phyloP scores from a whole-genome alignment of 2,888 invertebrate genomes.

The Eueremaeus valkanovi region DNA sequence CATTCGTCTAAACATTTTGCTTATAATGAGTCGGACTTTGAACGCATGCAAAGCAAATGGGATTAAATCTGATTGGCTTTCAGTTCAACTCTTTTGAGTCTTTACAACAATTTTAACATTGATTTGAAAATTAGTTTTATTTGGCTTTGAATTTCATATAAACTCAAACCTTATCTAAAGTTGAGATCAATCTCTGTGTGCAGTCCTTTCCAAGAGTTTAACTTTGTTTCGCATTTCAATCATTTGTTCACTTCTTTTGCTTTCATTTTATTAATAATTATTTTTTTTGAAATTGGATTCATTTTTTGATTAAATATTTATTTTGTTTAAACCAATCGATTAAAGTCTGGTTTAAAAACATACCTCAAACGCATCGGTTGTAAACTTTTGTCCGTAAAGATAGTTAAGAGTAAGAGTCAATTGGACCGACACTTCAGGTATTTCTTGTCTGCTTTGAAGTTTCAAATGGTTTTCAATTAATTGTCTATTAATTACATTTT shows the following conservation, averaged over 20 bases:
- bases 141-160: neutral
- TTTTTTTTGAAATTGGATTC: too few species aligned
- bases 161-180: neutral
- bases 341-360: neutral
- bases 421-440: neutral
- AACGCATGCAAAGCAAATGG: neutral
- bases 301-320: neutral
- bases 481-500: neutral
- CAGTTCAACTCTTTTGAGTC: neutral
- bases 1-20: neutral
- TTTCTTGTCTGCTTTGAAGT: neutral
- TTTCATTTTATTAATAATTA: neutral
- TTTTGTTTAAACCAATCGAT: neutral
- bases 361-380: slow-evolving; percentile 12
- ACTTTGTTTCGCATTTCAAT: neutral
- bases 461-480: neutral
- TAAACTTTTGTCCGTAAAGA: neutral
- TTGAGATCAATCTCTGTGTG: neutral
- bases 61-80: neutral
- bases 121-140: neutral
- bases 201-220: neutral
- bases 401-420: neutral
- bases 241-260: neutral
- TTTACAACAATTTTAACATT: neutral
- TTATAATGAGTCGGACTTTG: neutral